A percentile compares a stretch with the other conserved stretches of the same genome.
These are phyloP conservation scores for Ceratosolen solmsi DNA, from an alignment of 1,140 invertebrate species.

Conservation along the genomic window DNA sequence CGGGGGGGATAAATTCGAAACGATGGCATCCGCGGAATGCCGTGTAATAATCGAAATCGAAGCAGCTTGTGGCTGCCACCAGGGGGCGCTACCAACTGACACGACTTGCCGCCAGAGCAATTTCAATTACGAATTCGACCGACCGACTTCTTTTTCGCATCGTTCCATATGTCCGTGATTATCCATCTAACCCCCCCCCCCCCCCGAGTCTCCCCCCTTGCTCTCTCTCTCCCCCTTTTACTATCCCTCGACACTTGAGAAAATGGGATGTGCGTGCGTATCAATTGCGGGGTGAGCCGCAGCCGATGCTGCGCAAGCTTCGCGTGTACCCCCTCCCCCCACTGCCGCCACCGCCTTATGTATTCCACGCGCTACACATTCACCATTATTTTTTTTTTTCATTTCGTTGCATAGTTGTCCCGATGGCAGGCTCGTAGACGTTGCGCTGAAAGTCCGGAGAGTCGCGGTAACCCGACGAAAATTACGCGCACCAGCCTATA, in stretches of 20 bases:
- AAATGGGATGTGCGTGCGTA: not conserved
- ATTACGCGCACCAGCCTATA: no score
- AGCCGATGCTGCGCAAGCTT: no score
- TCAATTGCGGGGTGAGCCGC: no score
- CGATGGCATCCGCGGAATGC: conserved; percentile 72
- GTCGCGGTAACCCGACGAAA: no score
- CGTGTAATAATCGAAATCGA: conserved; percentile 71
- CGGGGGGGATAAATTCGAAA: conserved; percentile 57
- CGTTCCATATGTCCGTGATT: not conserved
- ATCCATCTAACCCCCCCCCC: not conserved
- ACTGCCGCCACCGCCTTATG: no score
- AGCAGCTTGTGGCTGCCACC: conserved; percentile 58
- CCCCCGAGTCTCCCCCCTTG: conserved; percentile 29
- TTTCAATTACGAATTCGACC: conserved; percentile 40
- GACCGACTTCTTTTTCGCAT: conserved; percentile 5
- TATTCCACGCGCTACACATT: not conserved
- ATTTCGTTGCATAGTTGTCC: no score
- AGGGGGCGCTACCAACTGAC: conserved; percentile 68
- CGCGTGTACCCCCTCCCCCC: no score
- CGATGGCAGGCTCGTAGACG: no score
- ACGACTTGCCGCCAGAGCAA: conserved; percentile 26
- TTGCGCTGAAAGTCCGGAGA: no score
- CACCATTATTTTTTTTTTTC: no score
- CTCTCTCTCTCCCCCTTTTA: not conserved
- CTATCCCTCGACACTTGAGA: not conserved